phyloP scores from a whole-genome alignment of 2,113 vertebrate species.

The Phrynocephalus versicolor region DNA sequence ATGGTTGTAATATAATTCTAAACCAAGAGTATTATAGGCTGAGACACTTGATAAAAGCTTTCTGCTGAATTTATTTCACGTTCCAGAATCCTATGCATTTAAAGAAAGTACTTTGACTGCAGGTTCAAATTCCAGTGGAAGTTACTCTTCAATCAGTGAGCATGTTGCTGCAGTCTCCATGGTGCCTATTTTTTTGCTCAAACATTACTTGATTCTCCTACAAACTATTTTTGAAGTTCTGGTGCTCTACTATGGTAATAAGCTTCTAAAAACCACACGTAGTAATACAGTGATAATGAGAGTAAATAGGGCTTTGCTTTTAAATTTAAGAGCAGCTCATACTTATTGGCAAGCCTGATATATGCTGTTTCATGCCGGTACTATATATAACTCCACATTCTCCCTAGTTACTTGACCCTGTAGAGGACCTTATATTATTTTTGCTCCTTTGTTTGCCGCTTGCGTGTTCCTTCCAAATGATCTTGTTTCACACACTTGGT shows the following conservation, averaged over 20 bases:
- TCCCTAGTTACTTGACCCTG: fast-evolving
- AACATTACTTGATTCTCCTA: too few species aligned
- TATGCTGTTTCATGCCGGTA: background rate
- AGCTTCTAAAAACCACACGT: background rate
- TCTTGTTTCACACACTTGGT: slow-evolving; percentile 36
- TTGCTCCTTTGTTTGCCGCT: background rate
- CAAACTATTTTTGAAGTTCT: too few species aligned
- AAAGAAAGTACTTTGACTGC: too few species aligned
- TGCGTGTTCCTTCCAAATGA: background rate
- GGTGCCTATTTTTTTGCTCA: too few species aligned
- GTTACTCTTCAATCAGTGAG: background rate
- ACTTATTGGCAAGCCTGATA: background rate
- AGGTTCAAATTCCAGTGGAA: too few species aligned
- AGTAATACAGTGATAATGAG: background rate
- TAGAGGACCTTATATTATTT: background rate
- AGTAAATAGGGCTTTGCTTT: background rate
- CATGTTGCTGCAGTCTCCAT: background rate
- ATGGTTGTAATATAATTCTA: background rate
- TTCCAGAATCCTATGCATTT: background rate
- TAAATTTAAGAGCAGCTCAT: background rate
- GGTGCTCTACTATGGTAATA: too few species aligned
- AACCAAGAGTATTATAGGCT: background rate
- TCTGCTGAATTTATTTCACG: background rate
- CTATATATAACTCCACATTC: background rate
- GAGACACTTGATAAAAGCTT: background rate